Evolutionary conservation across 2,113 vertebrate genomes (phyloP).

Genomic region (Psammodynastes pulverulentus): DNA sequence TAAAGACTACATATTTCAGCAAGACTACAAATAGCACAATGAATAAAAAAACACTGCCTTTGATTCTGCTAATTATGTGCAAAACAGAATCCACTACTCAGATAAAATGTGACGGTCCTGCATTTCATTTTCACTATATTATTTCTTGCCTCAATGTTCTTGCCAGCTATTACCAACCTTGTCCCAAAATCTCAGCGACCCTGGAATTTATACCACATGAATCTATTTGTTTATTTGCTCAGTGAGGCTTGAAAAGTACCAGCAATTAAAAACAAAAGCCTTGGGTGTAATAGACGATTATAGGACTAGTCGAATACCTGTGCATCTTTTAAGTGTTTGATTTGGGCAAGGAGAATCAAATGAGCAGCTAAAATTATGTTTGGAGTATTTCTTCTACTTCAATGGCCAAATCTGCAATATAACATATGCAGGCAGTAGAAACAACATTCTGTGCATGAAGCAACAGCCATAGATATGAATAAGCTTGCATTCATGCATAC

Average conservation of each 20-base stretch:
- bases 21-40: conserved; percentile 28
- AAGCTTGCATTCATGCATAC: not conserved
- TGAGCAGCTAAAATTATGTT: not conserved
- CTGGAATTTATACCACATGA: not conserved
- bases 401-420: not conserved
- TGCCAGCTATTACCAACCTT: not conserved
- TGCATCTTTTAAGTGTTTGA: not conserved
- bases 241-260: not conserved
- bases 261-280: not conserved
- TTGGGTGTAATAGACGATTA: not conserved
- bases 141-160: not conserved
- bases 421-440: not conserved
- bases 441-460: not conserved
- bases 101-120: not conserved
- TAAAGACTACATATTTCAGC: conserved; percentile 41
- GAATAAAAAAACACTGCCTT: not conserved
- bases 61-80: conserved; percentile 32
- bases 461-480: not conserved
- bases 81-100: conserved; percentile 36
- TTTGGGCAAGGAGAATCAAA: not conserved
- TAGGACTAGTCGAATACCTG: not conserved
- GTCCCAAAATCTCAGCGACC: not conserved
- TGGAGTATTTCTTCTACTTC: not conserved
- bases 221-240: not conserved
- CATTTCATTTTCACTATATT: not conserved